A percentile compares a stretch with the other conserved stretches of the same genome.
Conservation (phyloP, 1,140 invertebrate species). For the Papilio dardanus region DNA sequence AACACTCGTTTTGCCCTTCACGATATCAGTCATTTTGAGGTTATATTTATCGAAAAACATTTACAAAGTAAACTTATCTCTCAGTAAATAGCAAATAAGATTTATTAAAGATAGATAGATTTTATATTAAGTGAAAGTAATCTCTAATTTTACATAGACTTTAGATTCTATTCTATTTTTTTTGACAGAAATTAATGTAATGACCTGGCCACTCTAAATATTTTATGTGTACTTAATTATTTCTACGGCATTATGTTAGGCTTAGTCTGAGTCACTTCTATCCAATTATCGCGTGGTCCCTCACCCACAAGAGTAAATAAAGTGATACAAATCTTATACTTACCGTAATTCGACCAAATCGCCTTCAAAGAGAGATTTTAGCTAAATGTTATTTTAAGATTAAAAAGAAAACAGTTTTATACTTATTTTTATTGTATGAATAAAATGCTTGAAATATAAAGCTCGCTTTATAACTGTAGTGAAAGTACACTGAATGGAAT, state of each 20-base stretch:
- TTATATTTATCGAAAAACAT: conserved; percentile 11
- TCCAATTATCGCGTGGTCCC: not conserved
- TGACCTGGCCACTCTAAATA: not conserved
- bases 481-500: conserved; percentile 41
- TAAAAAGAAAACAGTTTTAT: too few relatives aligned
- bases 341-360: not conserved
- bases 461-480: not conserved
- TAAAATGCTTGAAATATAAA: not conserved
- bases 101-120: conserved; percentile 11
- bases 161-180: too few relatives aligned
- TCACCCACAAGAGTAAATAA: not conserved
- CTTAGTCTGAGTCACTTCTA: not conserved
- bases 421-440: not conserved
- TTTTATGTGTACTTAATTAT: not conserved
- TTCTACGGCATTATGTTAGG: not conserved
- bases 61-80: not conserved
- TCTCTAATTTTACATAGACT: too few relatives aligned
- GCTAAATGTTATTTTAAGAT: not conserved
- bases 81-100: not conserved
- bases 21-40: not conserved
- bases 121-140: not conserved
- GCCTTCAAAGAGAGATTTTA: not conserved
- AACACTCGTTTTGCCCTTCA: not conserved
- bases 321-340: not conserved
- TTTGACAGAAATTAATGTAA: not conserved